These are phyloP conservation scores for Pogoniulus pusillus DNA, from an alignment of 2,797 vertebrate species.

Conservation along the genomic window DNA sequence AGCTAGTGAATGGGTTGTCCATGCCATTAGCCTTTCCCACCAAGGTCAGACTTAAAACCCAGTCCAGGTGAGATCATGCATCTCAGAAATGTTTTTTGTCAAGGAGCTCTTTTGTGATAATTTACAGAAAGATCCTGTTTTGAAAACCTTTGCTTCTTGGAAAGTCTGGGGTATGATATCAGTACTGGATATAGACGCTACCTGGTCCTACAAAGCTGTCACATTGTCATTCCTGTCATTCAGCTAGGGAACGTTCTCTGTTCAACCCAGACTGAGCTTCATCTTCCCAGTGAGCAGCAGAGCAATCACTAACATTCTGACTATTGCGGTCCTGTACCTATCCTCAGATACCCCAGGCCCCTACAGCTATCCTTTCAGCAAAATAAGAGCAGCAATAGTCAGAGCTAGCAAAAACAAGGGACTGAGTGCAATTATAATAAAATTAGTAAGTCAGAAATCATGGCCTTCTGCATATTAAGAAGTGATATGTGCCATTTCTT, in stretches of 20 bases:
- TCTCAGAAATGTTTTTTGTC: background rate
- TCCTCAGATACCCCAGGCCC: background rate
- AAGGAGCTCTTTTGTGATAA: background rate
- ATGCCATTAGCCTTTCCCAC: background rate
- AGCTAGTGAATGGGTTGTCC: background rate
- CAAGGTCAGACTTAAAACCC: background rate
- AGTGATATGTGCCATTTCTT: background rate
- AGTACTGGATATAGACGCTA: background rate
- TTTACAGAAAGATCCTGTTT: background rate
- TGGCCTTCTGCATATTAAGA: background rate
- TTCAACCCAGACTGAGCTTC: background rate
- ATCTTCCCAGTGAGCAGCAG: accelerated
- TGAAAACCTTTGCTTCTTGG: background rate
- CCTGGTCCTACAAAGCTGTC: background rate
- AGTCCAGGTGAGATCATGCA: background rate
- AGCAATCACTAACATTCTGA: background rate
- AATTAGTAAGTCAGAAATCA: background rate
- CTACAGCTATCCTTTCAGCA: background rate
- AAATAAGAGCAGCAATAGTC: background rate
- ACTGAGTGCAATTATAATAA: background rate
- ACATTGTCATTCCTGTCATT: accelerated
- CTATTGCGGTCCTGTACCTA: background rate
- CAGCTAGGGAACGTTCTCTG: background rate
- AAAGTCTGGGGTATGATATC: background rate
- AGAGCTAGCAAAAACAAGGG: background rate